Base-by-base conservation (phyloP, 37 sponge, comb jelly and placozoan genomes). In the Halisarca cf. caerulea region DNA sequence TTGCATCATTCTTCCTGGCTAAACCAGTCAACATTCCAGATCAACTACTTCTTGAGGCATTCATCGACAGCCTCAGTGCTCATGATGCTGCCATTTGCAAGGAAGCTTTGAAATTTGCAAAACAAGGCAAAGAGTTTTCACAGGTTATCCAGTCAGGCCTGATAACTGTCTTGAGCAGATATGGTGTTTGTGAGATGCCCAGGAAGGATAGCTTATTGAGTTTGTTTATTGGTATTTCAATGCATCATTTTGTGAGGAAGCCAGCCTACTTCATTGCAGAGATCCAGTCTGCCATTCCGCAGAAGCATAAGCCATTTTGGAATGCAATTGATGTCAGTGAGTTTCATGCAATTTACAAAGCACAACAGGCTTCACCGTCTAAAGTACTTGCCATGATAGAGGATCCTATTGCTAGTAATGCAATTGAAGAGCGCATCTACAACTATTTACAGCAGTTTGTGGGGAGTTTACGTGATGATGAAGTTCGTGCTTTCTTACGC, bases 181-280 rank as follows among this genome's bases (percentile, higher is more conserved):
- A 44, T 79, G 80, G 69, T 4, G 51, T 55, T 79, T 20, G 86
- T 35, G 64, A 60, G 1, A 30, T 30, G 6, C 86, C 86, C 54
- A 62, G 36, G 33, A 79, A 79, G 40, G 5, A 33, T 21, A 86
- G 45, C 47, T 44, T 86, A 8, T n/a, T 54, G 24, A 24, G 32
- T 18, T 3, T 78, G 21, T 20, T 78, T 60, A 11, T 51, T 9
- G 28, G 53, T 21, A 32, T 78, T 0, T 79, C 86, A 1, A 64
- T 17, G 6, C 71, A 78, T 27, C 59, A 78, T 18, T 86, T 86
- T 80, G 4, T 55, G 21, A 24, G 36, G 3, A 79, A 86, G 59
- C 87, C 87, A 34, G 57, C 57, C 57, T 54, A 54, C 57, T 54
- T 54, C 17, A 17, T 54, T 54, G 11, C 57, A 54, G 57, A 54